Base-by-base conservation (phyloP, 2,888 invertebrate genomes). In the Sericinus montela region DNA sequence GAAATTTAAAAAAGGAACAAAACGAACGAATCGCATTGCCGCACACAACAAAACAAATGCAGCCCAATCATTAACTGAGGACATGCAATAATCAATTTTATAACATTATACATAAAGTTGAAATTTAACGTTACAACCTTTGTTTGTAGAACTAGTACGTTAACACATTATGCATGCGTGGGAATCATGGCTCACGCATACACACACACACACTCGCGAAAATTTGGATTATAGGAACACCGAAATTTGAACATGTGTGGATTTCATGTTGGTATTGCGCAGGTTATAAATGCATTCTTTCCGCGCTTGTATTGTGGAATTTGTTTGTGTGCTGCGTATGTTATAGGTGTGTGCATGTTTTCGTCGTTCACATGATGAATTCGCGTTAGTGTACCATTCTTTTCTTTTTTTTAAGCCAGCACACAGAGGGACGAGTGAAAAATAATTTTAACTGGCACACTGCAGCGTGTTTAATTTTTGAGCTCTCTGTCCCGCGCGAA, bases 1-100 rank as follows among this genome's bases (percentile, higher is more conserved):
- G 87, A 87, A 87, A 86, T 87, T 86, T 87, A 86, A 87, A 88
- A 88, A 88, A 87, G 77, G 80, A 87, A 87, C 75, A 85, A 87
- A 88, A 87, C 75, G 79, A 83, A 80, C 82, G 85, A 85, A 79
- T 80, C 78, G 74, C 72, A 72, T 67, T 68, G 73, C 54, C 86
- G 83, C 84, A 87, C 86, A 65, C 75, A 54, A 44, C 48, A 53
- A 52, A 54, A 53, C 48, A 63, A 75, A 75, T 77, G 86, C 86
- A 88, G 80, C 76, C 83, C 84, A 80, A 86, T 88, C 82, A 87
- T 86, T 85, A 79, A 64, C 46, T 59, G 34, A 43, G 13, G 11
- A n/a, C 55, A 56, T 49, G 35, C 14, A 19, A 78, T 63, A 67
- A 54, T 57, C 11, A 28, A 55, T 64, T 69, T 56, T 76, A 63